A percentile compares a stretch with the other conserved stretches of the same genome.
phyloP scores from a whole-genome alignment of 2,113 vertebrate species.

The Phocoena phocoena region DNA sequence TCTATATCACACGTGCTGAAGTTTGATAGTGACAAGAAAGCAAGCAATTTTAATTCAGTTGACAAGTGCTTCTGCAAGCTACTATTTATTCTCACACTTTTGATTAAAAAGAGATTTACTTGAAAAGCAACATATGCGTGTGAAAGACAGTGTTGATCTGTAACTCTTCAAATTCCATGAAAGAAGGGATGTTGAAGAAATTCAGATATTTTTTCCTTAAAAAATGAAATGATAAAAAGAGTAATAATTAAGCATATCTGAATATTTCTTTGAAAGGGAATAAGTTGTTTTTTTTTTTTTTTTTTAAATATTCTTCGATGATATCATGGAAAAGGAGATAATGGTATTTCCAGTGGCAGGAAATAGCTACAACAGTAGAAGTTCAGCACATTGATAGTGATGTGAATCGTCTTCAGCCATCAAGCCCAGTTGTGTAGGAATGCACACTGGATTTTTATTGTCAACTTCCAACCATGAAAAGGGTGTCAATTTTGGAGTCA shows the following conservation, averaged over 20 bases:
- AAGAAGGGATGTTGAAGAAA: constrained; percentile 29
- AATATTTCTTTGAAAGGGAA: constrained; percentile 44
- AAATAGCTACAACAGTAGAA: neutral
- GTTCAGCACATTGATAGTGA: neutral
- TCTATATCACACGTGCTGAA: neutral
- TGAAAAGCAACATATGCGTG: constrained; percentile 25
- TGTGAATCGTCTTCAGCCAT: neutral
- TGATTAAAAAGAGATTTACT: constrained; percentile 32
- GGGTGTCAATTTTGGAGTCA: neutral
- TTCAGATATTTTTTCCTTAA: neutral
- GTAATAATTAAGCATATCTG: neutral
- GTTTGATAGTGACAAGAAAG: neutral
- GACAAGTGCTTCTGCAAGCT: neutral
- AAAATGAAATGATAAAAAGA: constrained; percentile 20
- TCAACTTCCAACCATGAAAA: neutral
- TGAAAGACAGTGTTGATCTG: neutral
- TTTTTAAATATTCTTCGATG: neutral
- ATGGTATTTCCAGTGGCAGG: neutral
- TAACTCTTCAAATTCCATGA: constrained; percentile 19
- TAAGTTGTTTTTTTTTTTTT: neutral
- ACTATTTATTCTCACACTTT: neutral
- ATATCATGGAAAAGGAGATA: neutral
- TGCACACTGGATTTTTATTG: neutral
- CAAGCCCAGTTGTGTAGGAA: neutral
- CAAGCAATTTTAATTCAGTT: neutral